A percentile compares a stretch with the other conserved stretches of the same genome.
Conservation (phyloP, 2,888 invertebrate species). For the Caenorhabditis sp. region DNA sequence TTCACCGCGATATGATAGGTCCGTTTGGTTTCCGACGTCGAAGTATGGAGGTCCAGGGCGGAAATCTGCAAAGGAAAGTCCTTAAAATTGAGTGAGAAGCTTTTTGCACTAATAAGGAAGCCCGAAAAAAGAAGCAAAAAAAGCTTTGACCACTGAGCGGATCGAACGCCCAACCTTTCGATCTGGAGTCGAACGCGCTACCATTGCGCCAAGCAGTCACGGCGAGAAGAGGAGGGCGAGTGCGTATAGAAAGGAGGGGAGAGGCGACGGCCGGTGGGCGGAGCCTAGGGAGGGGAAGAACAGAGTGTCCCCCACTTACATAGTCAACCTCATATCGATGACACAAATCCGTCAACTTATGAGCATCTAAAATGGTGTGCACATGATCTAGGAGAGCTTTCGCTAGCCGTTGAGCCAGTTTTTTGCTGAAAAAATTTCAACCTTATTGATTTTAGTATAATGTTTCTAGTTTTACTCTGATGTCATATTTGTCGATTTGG, state of each 20-base stretch:
- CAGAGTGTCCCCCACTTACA: background rate
- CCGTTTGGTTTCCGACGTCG: background rate
- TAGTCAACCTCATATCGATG: background rate
- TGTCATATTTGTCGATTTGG: background rate
- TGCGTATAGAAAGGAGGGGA: background rate
- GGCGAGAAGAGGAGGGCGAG: background rate
- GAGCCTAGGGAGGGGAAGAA: background rate
- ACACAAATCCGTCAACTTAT: background rate
- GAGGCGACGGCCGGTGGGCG: background rate
- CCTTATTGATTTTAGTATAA: background rate
- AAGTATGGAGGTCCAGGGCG: background rate
- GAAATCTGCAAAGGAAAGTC: background rate
- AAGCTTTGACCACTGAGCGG: conserved; percentile 75
- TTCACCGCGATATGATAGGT: background rate
- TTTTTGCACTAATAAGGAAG: background rate
- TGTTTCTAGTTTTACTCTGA: conserved; percentile 9
- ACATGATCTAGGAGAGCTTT: background rate
- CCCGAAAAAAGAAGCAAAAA: conserved; percentile 16
- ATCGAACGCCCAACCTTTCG: conserved; percentile 77
- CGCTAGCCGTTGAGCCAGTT: background rate
- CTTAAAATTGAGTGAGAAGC: background rate
- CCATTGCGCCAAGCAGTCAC: conserved; percentile 75
- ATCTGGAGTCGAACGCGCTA: conserved; percentile 78
- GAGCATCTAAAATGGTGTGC: background rate
- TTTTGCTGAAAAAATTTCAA: background rate